Evolutionary conservation across 2,888 invertebrate species (phyloP), one percentile per base, ranked within the genome.

Genomic region (Tribolium freemani): DNA sequence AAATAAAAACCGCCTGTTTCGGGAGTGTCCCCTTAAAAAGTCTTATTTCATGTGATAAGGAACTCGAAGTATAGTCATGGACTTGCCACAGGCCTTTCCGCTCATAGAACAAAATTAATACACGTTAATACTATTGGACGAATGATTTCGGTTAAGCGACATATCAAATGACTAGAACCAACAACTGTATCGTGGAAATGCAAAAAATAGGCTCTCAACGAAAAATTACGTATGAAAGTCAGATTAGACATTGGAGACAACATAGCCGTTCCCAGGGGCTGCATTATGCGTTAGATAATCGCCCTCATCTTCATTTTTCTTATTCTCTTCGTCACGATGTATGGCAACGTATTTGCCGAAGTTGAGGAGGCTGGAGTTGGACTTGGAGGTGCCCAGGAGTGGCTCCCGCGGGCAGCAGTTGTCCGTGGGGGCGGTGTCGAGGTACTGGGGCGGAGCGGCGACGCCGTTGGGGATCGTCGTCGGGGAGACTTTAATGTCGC

Each of bases 321-420:
- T 68, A 9, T 73, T 72, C 50, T 76, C 51, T 0, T 69, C 79
- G 72, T 69, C 75, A 73, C 82, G 82, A 56, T 80, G 75, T 48
- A 74, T 75, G 56, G 78, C 78, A 56, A 83, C 81, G 73, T 81
- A 82, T 71, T 82, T 83, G 57, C 81, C 78, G 60, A 83, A 77
- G 69, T 78, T 82, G 57, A 84, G 76, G 46, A 82, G 71, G 74
- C 79, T 82, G 30, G 80, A 79, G 51, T 75, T 78, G 6, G 82
- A 80, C 51, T 79, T 81, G 3, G 80, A 76, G n/a, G 80, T 66
- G 21, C 85, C 85, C 38, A 87, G 74, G 3, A 87, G 78, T 2
- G 86, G 86, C 71, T 84, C 84, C 54, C 83, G 81, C 2, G 83
- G 83, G 75, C 85, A 83, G 73, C 83, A 84, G 67, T 81, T 81